phyloP scores from a whole-genome alignment of 2,113 vertebrate species.

The Neodontobutis hainanensis region DNA sequence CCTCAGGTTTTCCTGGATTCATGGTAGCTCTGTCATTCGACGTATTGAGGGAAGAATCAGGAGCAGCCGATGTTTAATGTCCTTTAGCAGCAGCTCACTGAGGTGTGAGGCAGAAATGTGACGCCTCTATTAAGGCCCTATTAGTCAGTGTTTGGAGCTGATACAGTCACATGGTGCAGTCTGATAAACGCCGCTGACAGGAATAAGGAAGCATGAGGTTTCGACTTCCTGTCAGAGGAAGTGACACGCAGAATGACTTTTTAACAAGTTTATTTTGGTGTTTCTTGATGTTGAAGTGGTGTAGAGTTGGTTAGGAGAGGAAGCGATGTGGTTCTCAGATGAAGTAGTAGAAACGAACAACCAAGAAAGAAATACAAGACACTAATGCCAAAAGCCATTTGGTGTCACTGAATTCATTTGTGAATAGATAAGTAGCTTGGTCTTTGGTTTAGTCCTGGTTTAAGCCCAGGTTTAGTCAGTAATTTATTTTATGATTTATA shows the following conservation, averaged over 20 bases:
- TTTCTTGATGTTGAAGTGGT: not conserved
- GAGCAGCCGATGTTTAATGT: not conserved
- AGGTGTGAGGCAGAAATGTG: not conserved
- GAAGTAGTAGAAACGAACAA: not conserved
- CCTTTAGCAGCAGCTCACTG: not conserved
- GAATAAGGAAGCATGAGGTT: constrained; percentile 43
- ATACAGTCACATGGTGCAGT: not conserved
- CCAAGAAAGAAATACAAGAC: not conserved
- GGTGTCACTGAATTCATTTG: not conserved
- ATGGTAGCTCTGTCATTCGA: not conserved
- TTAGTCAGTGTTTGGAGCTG: not conserved
- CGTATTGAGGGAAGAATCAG: not conserved
- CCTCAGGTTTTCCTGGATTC: not conserved
- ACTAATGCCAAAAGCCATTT: not conserved
- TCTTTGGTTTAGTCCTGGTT: too few relatives aligned
- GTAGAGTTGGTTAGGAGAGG: not conserved
- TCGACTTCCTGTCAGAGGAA: constrained; percentile 32
- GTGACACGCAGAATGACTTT: not conserved
- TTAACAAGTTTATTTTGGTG: constrained; percentile 13
- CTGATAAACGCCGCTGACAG: not conserved
- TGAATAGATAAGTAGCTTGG: too few relatives aligned
- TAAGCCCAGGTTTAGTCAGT: too few relatives aligned
- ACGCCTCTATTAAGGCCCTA: not conserved
- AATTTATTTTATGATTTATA: too few relatives aligned
- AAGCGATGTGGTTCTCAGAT: not conserved